Base-by-base conservation (phyloP, 2,797 vertebrate genomes). In the Syngnathus acus region DNA sequence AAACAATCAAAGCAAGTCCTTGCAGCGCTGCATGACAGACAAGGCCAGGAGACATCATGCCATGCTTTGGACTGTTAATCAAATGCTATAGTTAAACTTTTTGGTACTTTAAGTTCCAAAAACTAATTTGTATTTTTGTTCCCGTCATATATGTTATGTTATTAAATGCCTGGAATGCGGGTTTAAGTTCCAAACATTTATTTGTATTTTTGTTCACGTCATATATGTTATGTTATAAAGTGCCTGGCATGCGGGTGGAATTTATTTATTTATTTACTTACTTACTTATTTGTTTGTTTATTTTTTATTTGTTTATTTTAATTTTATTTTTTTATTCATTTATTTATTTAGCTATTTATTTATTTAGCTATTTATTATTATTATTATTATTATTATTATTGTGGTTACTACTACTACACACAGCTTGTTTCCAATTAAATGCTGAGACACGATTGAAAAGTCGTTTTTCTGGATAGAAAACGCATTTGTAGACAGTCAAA, bases 1-100 rank as follows among this genome's bases (percentile, higher is more conserved):
- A 62, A 62, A 62, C 42, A 62, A 62, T 62, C 60, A 62, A 62
- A 62, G 60, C 60, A 17, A 57, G 54, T 57, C 54, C 42, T 62
- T 62, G 60, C 60, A 62, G 58, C 58, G 17, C 17, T 60, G 58
- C 58, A 40, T 40, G 58, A 60, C 58, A n/a, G 60, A 43, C 40
- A 62, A 62, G 17, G 60, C 60, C 60, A 62, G 21, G 42, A 45
- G 42, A 45, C 42, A 2, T 23, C 10, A 21, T 16, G 54, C 11
- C 1, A 21, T 6, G 40, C 21, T 43, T 45, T 45, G 40, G 40
- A 62, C 21, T 62, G 60, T 45, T 62, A 62, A 62, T 13, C 26
- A 2, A 32, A 3, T 11, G 11, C 23, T 32, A 5, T 32, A 23
- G 5, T 55, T 6, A 6, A 8, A 57, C 54, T 57, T 55, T 32